Conservation (phyloP, 1,140 invertebrate genomes). For the Drosophila busckii region DNA sequence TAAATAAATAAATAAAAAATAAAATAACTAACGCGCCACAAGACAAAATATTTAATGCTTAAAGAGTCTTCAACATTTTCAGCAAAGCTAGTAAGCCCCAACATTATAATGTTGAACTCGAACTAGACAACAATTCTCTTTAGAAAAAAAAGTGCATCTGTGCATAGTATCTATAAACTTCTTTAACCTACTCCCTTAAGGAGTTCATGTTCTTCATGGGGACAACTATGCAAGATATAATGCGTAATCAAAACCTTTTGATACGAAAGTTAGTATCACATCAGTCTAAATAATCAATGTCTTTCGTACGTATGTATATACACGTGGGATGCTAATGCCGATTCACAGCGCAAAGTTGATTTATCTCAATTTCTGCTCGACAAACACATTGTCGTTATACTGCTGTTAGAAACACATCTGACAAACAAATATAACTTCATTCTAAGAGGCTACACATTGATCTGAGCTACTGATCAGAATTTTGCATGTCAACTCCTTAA, state of each 20-base stretch:
- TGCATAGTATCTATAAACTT: too few species aligned
- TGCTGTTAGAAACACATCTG: too few species aligned
- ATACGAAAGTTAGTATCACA: not conserved
- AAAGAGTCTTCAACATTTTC: too few species aligned
- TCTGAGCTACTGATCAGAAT: conserved; percentile 21
- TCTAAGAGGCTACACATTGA: not conserved
- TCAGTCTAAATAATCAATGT: conserved; percentile 1
- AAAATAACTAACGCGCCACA: too few species aligned
- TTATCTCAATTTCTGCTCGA: not conserved
- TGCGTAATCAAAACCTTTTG: conserved; percentile 1
- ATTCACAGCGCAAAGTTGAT: conserved; percentile 1
- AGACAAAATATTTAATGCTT: too few species aligned
- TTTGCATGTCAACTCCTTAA: not conserved
- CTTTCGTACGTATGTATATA: not conserved
- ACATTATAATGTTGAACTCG: too few species aligned
- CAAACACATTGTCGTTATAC: not conserved
- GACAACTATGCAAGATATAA: not conserved
- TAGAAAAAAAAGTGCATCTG: too few species aligned
- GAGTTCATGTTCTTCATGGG: not conserved
- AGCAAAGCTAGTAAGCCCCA: too few species aligned
- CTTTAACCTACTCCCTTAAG: not conserved
- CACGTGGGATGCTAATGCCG: not conserved
- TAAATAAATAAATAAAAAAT: too few species aligned
- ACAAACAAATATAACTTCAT: conserved; percentile 9
- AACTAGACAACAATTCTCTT: too few species aligned